Base-by-base conservation (phyloP, 2,113 vertebrate species). In the Platichthys stellatus region DNA sequence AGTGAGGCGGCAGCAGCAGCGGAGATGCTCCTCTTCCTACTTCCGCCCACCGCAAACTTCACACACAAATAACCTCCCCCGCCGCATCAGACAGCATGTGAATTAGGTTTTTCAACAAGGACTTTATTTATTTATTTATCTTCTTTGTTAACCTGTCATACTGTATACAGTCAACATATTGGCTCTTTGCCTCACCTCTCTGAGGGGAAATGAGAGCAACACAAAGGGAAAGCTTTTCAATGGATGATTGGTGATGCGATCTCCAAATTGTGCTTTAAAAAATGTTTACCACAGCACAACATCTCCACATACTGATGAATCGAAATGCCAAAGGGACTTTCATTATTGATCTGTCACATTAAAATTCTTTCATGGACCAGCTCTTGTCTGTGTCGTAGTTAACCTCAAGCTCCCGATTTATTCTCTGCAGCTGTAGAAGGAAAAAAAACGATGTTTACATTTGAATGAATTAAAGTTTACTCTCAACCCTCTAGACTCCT, bases 101-200 rank as follows among this genome's bases (percentile, higher is more conserved):
- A 72, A 72, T 83, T 57, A 57, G 10, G 57, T 68, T 70, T 63
- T 71, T 61, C 14, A 0, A 72, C 7, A 28, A 63, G 72, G 56
- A 64, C 53, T 56, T 40, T 21, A 57, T 73, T 57, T 15, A 51
- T 63, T 43, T 13, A 43, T 13, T 43, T 43, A 15, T 57, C 74
- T 21, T 1, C 63, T 61, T 74, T 75, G 80, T 88, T 83, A 73
- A 73, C 60, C 71, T 83, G 77, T 78, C 74, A 45, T n/a, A 38
- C 66, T 23, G 63, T 56, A 82, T 43, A 13, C 69, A 72, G 69
- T 69, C 31, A 72, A 38, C 77, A 66, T 78, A 61, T 71, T 78
- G 74, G 63, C 71, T 81, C 59, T 62, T 51, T 67, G 35, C 49
- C 65, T 53, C 6, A 18, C 54, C 67, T 53, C 70, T 79, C 76